These are phyloP conservation scores for Leptothorax acervorum DNA, from an alignment of 2,888 invertebrate species.

Conservation along the genomic window DNA sequence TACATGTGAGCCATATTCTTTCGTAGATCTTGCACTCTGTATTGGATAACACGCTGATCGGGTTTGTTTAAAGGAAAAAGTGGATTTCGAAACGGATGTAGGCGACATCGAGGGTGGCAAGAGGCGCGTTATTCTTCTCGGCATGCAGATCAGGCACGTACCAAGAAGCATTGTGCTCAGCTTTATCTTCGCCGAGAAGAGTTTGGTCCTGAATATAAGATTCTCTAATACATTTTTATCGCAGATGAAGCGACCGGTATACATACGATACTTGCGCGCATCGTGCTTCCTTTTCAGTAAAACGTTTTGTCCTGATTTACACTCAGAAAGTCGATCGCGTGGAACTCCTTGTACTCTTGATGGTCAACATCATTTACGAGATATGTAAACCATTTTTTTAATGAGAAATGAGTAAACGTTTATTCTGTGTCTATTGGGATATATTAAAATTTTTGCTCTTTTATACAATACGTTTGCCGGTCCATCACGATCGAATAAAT, in stretches of 20 bases:
- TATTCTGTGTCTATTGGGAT: neutral
- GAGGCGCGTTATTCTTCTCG: slow-evolving; percentile 59
- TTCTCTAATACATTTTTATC: slow-evolving; percentile 79
- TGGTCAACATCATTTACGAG: neutral
- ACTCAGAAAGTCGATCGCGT: neutral
- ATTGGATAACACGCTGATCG: slow-evolving; percentile 14
- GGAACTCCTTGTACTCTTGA: neutral
- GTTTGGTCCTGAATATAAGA: slow-evolving; percentile 77
- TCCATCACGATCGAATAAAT: neutral
- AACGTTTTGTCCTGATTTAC: slow-evolving; percentile 56
- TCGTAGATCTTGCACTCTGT: neutral
- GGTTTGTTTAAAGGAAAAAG: slow-evolving; percentile 31
- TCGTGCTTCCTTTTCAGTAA: slow-evolving; percentile 57
- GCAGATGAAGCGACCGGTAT: slow-evolving; percentile 68
- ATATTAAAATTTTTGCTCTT: neutral
- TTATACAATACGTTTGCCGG: neutral
- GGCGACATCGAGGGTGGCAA: slow-evolving; percentile 18
- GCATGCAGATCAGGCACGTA: slow-evolving; percentile 78
- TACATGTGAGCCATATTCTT: neutral
- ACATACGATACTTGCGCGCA: slow-evolving; percentile 56
- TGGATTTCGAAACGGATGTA: slow-evolving; percentile 35
- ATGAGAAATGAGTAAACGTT: neutral
- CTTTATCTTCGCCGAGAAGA: slow-evolving; percentile 73
- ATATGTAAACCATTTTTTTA: neutral
- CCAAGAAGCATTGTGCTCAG: slow-evolving; percentile 71